Conservation (phyloP, 2,888 invertebrate species). For the Xestia sexstrigata region DNA sequence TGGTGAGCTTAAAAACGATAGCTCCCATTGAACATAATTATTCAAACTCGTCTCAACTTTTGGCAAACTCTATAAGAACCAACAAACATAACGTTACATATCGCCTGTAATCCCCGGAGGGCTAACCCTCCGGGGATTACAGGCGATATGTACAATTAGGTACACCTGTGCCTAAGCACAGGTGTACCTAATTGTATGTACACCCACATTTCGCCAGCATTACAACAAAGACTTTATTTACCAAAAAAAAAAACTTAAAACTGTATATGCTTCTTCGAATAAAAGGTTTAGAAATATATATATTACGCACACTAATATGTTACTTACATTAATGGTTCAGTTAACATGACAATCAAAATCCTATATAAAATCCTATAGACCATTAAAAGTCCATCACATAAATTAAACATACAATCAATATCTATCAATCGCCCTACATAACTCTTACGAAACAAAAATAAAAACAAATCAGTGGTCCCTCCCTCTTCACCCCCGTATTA, state of each 20-base stretch:
- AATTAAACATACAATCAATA: conserved; percentile 37
- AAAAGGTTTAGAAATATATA: not conserved
- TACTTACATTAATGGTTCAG: not conserved
- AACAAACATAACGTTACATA: too few relatives aligned
- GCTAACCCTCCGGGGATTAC: too few relatives aligned
- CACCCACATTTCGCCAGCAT: not conserved
- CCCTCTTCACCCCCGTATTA: conserved; percentile 68
- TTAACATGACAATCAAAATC: not conserved
- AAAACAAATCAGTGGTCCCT: conserved; percentile 67
- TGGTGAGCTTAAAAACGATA: too few relatives aligned
- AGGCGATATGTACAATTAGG: too few relatives aligned
- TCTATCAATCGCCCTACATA: conserved; percentile 32
- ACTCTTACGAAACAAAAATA: conserved; percentile 60
- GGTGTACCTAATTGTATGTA: not conserved
- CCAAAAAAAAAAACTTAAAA: not conserved
- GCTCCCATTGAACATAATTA: too few relatives aligned
- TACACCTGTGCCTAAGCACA: too few relatives aligned
- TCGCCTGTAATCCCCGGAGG: too few relatives aligned
- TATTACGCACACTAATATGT: not conserved
- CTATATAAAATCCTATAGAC: not conserved
- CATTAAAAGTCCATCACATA: conserved; percentile 33
- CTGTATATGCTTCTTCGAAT: not conserved
- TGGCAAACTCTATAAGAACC: too few relatives aligned
- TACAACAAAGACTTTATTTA: not conserved
- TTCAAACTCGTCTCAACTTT: too few relatives aligned